Base-by-base conservation (phyloP, 2,113 vertebrate genomes). In the Leptodactylus fuscus region DNA sequence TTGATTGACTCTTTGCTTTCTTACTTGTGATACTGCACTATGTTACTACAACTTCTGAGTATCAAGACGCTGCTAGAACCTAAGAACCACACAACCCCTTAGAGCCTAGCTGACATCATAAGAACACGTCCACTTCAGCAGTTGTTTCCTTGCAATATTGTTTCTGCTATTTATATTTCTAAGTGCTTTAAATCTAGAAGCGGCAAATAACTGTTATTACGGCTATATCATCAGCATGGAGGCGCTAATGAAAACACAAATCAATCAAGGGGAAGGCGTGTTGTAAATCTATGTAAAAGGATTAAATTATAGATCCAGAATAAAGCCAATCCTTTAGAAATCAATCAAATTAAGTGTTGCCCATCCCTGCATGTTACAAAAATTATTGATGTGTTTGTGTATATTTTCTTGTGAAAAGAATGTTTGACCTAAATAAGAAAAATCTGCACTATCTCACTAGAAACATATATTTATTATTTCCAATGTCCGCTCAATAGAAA, bases 241-340 rank as follows among this genome's bases (percentile, higher is more conserved):
- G 38, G 67, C 51, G 38, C 10, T 53, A 82, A 71, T 41, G 81
- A 82, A 82, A 82, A 82, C 55, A 38, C 32, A 41, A 67, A 67
- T 81, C 81, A 82, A 55, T 82, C 81, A 70, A 70, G 32, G 10
- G 18, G 46, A 71, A 82, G 46, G 81, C 46, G 48, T 53, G 41
- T 24, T 38, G 62, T 13, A 55, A 67, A 81, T 53, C 65, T 71
- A 53, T 67, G 18, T 71, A 71, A 71, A 82, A 71, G 60, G 62
- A 82, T 82, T 82, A 36, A 82, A 82, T 82, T 82, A 71, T 82
- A 82, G 81, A 82, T 53, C 44, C 81, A 71, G 29, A 24, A 36
- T 55, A 38, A 82, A 82, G 46, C n/a, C 58, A 65, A 41, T 80
- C 34, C 29, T 78, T 60, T 41, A 29, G n/a, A 81, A 81, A 81